A percentile compares a stretch with the other conserved stretches of the same genome.
Evolutionary conservation across 2,797 vertebrate genomes (phyloP).

Genomic region (Propithecus perrieri): DNA sequence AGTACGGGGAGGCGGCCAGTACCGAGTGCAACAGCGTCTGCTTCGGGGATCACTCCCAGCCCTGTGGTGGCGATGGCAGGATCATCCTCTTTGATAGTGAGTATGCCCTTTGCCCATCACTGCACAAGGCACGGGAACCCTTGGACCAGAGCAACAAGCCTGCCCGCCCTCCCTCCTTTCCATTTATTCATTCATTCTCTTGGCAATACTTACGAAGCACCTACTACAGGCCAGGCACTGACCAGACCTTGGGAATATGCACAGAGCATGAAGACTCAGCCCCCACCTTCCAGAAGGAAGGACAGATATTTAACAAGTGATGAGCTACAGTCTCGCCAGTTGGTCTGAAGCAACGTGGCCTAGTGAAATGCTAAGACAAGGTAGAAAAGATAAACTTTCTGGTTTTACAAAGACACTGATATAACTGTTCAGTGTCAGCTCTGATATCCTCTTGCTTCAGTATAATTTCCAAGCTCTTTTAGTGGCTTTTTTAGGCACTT

Average conservation of each 20-base stretch:
- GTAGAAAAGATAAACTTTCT: neutral
- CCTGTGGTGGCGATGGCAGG: conserved; percentile 96
- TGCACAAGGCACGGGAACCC: neutral
- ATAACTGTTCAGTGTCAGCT: neutral
- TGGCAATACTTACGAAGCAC: neutral
- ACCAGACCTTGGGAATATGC: neutral
- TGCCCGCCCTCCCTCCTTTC: neutral
- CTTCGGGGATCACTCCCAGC: conserved; percentile 98
- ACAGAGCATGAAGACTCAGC: neutral
- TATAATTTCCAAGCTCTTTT: neutral
- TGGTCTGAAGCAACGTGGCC: neutral
- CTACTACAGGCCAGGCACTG: neutral
- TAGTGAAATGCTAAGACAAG: neutral
- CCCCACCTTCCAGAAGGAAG: neutral
- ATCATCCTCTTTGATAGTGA: conserved; percentile 98
- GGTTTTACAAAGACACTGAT: neutral
- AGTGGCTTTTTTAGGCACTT: neutral
- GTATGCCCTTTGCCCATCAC: conserved; percentile 73
- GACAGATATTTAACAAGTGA: neutral
- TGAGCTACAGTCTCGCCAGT: neutral
- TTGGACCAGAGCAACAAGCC: neutral
- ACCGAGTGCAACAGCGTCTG: conserved; percentile 98
- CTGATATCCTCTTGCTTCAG: neutral
- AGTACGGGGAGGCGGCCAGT: conserved; percentile 91
- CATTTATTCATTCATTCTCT: neutral